phyloP scores from a whole-genome alignment of 64 coral and sea anemone species.

The Stylophora pistillata region DNA sequence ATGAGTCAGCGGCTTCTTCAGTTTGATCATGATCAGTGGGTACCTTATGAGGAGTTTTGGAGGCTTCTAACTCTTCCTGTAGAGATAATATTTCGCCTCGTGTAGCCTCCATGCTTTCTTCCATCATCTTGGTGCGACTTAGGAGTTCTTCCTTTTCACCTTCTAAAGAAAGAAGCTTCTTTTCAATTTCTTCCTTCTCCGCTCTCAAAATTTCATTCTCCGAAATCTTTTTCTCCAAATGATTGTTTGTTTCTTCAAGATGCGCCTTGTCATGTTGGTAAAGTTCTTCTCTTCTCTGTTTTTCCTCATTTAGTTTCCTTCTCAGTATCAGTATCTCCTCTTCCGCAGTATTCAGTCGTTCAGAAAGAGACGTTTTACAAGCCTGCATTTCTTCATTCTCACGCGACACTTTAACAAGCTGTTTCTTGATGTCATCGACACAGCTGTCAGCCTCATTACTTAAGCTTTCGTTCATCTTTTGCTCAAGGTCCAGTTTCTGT shows the following conservation, averaged over 20 bases:
- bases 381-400: slow-evolving; percentile 21
- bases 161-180: slow-evolving; percentile 27
- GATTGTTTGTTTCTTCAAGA: slow-evolving; percentile 44
- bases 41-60: neutral
- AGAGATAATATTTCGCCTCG: slow-evolving; percentile 4
- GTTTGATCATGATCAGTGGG: neutral
- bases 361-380: neutral
- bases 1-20: slow-evolving; percentile 5
- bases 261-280: slow-evolving; percentile 18
- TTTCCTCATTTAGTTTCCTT: slow-evolving; percentile 49
- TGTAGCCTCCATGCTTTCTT: slow-evolving; percentile 21
- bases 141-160: slow-evolving; percentile 30
- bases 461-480: slow-evolving; percentile 39
- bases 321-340: slow-evolving; percentile 32
- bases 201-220: slow-evolving; percentile 11
- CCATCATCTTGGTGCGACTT: neutral
- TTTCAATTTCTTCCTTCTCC: slow-evolving; percentile 23
- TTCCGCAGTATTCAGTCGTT: slow-evolving; percentile 36
- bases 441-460: slow-evolving; percentile 51
- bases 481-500: slow-evolving; percentile 46
- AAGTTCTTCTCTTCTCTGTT: slow-evolving; percentile 40
- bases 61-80: slow-evolving; percentile 12
- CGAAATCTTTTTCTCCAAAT: slow-evolving; percentile 17
- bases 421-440: slow-evolving; percentile 2
- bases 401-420: slow-evolving; percentile 30